Evolutionary conservation across 1,140 invertebrate genomes (phyloP).

Genomic region (Bombyx mandarina): DNA sequence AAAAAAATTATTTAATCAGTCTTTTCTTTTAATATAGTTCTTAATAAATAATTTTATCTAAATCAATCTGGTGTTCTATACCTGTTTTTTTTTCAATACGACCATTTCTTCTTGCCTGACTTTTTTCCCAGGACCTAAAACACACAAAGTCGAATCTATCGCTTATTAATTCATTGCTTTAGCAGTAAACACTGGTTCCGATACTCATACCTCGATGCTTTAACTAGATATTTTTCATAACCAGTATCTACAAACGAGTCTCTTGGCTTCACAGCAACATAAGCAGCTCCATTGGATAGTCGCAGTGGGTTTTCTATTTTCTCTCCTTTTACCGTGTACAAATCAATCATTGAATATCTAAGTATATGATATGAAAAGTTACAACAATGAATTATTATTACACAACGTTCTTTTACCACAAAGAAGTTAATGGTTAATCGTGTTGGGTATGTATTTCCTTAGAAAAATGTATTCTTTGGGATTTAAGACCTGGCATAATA

Average conservation of each 20-base stretch:
- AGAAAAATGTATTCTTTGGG: too few species aligned
- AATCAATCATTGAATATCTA: conserved; percentile 37
- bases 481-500: too few species aligned
- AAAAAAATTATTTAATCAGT: too few species aligned
- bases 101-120: conserved; percentile 23
- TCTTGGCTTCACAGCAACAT: conserved; percentile 44
- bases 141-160: too few species aligned
- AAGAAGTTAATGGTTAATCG: too few species aligned
- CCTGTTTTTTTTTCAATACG: conserved; percentile 1
- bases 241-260: conserved; percentile 37
- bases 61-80: too few species aligned
- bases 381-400: background rate
- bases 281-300: conserved; percentile 27
- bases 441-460: too few species aligned
- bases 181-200: too few species aligned
- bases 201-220: conserved; percentile 37
- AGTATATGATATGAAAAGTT: background rate
- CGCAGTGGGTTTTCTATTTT: conserved; percentile 31
- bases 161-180: too few species aligned
- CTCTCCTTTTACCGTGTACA: conserved; percentile 39
- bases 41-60: too few species aligned
- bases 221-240: conserved; percentile 49
- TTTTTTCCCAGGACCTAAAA: conserved; percentile 39
- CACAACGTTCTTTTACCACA: background rate
- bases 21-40: too few species aligned